Evolutionary conservation across 2,888 invertebrate genomes (phyloP).

Genomic region (Geotrupes spiniger): DNA sequence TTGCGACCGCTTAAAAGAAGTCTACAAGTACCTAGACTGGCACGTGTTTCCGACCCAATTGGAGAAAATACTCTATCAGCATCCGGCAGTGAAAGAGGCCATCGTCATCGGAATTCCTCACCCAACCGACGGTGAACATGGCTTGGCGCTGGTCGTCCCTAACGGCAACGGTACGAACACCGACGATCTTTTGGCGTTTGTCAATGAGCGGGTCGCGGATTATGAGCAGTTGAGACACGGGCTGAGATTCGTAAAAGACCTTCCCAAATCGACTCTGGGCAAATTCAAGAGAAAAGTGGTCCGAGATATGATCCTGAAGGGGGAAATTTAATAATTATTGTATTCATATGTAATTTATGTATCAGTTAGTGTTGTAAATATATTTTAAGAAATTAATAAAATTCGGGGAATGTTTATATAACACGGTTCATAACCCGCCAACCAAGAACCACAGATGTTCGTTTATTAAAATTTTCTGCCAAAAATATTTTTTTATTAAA

Average conservation of each 20-base stretch:
- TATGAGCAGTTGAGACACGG: constrained; percentile 26
- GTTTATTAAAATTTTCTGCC: too few species aligned
- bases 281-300: constrained; percentile 19
- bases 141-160: constrained; percentile 21
- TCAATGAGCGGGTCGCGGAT: constrained; percentile 23
- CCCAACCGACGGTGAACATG: constrained; percentile 34
- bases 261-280: constrained; percentile 25
- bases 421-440: too few species aligned
- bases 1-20: constrained; percentile 50
- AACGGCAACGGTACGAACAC: not conserved
- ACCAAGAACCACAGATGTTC: too few species aligned
- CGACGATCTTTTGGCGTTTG: constrained; percentile 19
- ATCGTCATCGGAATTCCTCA: constrained; percentile 77
- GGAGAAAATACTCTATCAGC: constrained; percentile 65
- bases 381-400: too few species aligned
- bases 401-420: too few species aligned
- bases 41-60: constrained; percentile 74
- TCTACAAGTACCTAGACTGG: constrained; percentile 52
- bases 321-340: too few species aligned
- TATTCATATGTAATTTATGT: too few species aligned
- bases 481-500: too few species aligned
- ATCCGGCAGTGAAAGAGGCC: constrained; percentile 71
- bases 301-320: constrained; percentile 8
- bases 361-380: too few species aligned
- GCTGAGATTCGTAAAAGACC: constrained; percentile 21